A percentile compares a stretch with the other conserved stretches of the same genome.
phyloP scores from a whole-genome alignment of 2,113 vertebrate genomes.

The Upupa epops region DNA sequence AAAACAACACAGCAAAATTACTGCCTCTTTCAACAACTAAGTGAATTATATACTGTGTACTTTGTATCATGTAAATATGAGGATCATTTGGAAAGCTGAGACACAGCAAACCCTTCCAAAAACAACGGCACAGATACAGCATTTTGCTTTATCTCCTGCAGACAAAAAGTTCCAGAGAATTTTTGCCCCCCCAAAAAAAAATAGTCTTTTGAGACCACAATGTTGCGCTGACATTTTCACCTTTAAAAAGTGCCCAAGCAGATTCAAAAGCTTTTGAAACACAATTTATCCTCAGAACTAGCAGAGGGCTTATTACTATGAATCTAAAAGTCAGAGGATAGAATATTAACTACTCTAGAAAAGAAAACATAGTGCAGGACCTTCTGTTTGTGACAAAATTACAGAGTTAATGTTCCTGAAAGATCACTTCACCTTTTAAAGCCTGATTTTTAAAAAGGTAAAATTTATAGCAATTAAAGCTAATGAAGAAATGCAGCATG shows the following conservation, averaged over 20 bases:
- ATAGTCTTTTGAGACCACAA: background rate
- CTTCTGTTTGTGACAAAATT: slow-evolving; percentile 84
- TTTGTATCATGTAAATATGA: slow-evolving; percentile 32
- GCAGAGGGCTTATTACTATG: slow-evolving; percentile 57
- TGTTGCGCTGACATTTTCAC: slow-evolving; percentile 48
- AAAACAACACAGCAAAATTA: slow-evolving; percentile 48
- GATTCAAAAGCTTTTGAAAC: slow-evolving; percentile 60
- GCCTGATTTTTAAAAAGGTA: slow-evolving; percentile 81
- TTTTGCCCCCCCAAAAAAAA: background rate
- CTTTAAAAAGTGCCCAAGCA: slow-evolving; percentile 38
- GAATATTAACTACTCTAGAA: slow-evolving; percentile 67
- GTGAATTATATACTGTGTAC: slow-evolving; percentile 30
- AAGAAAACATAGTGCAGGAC: slow-evolving; percentile 76
- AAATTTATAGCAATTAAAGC: slow-evolving; percentile 85
- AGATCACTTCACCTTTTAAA: slow-evolving; percentile 84
- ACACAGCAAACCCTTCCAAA: background rate
- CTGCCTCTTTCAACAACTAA: slow-evolving; percentile 31
- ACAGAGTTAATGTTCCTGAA: slow-evolving; percentile 83
- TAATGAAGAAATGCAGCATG: slow-evolving; percentile 85
- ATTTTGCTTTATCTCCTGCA: background rate
- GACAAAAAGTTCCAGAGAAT: background rate
- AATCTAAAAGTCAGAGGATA: slow-evolving; percentile 66
- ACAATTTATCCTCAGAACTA: slow-evolving; percentile 56
- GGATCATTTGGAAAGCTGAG: background rate
- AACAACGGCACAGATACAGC: background rate